Percentiles rank a stretch among this genome's conserved stretches.
Evolutionary conservation across 2,888 invertebrate species (phyloP).

Genomic region (Sepioteuthis lessoniana): DNA sequence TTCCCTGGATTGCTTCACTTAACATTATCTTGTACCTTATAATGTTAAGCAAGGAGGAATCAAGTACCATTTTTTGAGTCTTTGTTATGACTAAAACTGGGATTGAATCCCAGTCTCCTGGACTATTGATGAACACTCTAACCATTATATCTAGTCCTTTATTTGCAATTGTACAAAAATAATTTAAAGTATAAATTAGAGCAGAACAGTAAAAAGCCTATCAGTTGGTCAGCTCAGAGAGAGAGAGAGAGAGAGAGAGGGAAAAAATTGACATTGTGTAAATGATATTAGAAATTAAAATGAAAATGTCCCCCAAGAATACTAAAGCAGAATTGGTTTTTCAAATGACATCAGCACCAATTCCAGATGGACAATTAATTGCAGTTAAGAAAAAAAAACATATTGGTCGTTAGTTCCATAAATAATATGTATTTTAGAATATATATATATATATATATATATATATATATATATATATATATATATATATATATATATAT

Average conservation of each 20-base stretch:
- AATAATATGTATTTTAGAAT: conserved; percentile 33
- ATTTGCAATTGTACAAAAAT: not conserved
- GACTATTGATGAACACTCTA: no score
- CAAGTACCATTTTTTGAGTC: no score
- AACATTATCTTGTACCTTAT: no score
- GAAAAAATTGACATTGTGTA: not conserved
- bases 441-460: not conserved
- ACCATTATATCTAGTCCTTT: not conserved
- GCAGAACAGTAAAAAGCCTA: not conserved
- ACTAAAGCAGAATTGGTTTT: not conserved
- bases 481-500: not conserved
- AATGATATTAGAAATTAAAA: not conserved
- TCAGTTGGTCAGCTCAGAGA: not conserved
- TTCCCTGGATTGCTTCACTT: no score
- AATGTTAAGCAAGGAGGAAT: no score
- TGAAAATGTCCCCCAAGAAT: not conserved
- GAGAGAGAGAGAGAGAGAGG: no score
- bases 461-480: not conserved
- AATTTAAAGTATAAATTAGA: not conserved
- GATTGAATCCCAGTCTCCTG: no score
- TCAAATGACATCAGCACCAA: not conserved
- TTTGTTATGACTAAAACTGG: no score
- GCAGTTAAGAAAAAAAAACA: not conserved
- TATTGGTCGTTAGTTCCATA: not conserved
- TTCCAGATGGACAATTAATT: not conserved